These are phyloP conservation scores for Lacerta viridis DNA, from an alignment of 2,797 vertebrate species.

Conservation along the genomic window DNA sequence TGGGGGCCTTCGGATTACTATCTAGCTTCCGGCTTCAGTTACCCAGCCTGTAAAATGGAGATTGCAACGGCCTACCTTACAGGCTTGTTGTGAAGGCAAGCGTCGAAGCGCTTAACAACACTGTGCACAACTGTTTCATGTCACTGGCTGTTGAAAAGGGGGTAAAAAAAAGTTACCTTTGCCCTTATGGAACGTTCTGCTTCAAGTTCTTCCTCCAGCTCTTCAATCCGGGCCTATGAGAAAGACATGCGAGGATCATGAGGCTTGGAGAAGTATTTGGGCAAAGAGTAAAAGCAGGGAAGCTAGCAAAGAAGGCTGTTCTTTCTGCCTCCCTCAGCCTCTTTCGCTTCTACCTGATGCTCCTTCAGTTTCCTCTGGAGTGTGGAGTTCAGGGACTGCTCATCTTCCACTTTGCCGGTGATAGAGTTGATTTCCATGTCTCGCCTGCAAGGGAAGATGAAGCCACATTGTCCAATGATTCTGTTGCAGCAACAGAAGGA, in stretches of 20 bases:
- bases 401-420: constrained; percentile 83
- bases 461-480: neutral
- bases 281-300: neutral
- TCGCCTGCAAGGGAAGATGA: constrained; percentile 71
- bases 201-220: constrained; percentile 72
- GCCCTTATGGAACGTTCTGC: constrained; percentile 63
- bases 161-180: constrained; percentile 46
- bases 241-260: fast-evolving
- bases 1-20: neutral
- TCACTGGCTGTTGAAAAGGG: too few relatives aligned
- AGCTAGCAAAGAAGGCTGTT: too few relatives aligned
- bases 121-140: neutral
- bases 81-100: neutral
- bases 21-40: neutral
- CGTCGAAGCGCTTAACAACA: neutral
- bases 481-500: neutral
- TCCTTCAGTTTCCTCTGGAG: constrained; percentile 84
- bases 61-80: neutral
- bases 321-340: neutral
- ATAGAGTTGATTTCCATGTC: constrained; percentile 84
- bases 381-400: constrained; percentile 82
- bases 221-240: constrained; percentile 61
- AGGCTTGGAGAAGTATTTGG: neutral
- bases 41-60: neutral
- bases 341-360: constrained; percentile 76